phyloP scores from a whole-genome alignment of 2,888 invertebrate genomes.

The Platycheirus rosarum region DNA sequence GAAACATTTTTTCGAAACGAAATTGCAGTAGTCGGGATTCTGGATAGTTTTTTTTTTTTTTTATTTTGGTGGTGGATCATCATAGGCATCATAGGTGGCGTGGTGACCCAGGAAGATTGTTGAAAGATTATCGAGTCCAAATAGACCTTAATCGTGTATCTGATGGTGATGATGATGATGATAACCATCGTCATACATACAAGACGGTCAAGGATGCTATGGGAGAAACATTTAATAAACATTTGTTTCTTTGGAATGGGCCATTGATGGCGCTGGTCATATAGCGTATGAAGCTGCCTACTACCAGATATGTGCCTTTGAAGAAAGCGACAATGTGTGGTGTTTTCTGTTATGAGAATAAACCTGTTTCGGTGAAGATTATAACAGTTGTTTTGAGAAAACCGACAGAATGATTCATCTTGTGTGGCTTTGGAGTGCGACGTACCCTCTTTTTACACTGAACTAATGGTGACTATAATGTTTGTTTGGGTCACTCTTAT shows the following conservation, averaged over 20 bases:
- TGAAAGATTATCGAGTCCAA: slow-evolving; percentile 57
- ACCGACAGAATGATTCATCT: slow-evolving; percentile 55
- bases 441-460: background rate
- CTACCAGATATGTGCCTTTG: slow-evolving; percentile 6
- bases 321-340: slow-evolving; percentile 28
- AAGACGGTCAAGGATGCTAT: slow-evolving; percentile 51
- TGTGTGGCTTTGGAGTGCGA: slow-evolving; percentile 32
- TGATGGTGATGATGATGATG: slow-evolving; percentile 31
- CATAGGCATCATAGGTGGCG: slow-evolving; percentile 19
- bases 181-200: background rate
- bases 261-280: slow-evolving; percentile 59
- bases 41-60: background rate
- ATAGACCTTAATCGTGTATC: slow-evolving; percentile 59
- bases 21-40: slow-evolving; percentile 32
- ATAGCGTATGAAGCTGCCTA: background rate
- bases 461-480: slow-evolving; percentile 7
- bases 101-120: slow-evolving; percentile 64
- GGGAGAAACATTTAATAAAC: slow-evolving; percentile 39
- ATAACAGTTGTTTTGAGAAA: slow-evolving; percentile 54
- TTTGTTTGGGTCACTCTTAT: slow-evolving; percentile 61
- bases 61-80: slow-evolving; percentile 44
- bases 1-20: slow-evolving; percentile 11
- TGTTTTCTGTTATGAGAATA: background rate
- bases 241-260: slow-evolving; percentile 43
- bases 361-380: slow-evolving; percentile 44